These are phyloP conservation scores for Engraulis encrasicolus DNA, from an alignment of 2,113 vertebrate genomes.

Conservation along the genomic window DNA sequence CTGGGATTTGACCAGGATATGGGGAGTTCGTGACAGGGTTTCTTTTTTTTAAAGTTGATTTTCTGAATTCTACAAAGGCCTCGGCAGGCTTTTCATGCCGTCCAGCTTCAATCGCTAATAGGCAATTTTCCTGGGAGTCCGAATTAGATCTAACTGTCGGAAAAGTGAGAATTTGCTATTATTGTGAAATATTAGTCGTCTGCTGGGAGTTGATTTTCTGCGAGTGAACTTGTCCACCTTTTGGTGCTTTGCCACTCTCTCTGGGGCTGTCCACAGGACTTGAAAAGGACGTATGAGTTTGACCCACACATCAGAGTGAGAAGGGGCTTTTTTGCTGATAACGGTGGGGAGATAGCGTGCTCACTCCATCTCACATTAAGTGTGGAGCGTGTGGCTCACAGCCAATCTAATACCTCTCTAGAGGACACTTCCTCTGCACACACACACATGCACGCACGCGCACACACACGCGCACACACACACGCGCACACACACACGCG, in stretches of 20 bases:
- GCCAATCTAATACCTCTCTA: background rate
- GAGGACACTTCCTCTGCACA: background rate
- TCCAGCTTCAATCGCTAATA: background rate
- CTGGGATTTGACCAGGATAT: background rate
- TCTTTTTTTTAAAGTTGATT: no score
- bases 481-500: no score
- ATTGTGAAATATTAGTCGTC: background rate
- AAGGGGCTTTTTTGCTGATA: background rate
- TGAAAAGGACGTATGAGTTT: conserved; percentile 11
- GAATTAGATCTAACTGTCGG: background rate
- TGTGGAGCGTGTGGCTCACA: background rate
- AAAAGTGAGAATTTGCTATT: no score
- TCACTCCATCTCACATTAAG: background rate
- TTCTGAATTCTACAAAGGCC: background rate
- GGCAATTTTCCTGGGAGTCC: background rate
- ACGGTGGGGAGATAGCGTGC: background rate
- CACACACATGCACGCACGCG: no score
- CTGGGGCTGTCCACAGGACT: background rate
- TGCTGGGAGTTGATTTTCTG: background rate
- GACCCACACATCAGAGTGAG: background rate
- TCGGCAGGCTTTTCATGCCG: background rate
- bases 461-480: no score
- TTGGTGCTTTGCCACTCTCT: background rate
- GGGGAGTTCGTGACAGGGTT: background rate
- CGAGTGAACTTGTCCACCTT: background rate